Base-by-base conservation (phyloP, 1,140 invertebrate species). In the Agrypnia vestita region DNA sequence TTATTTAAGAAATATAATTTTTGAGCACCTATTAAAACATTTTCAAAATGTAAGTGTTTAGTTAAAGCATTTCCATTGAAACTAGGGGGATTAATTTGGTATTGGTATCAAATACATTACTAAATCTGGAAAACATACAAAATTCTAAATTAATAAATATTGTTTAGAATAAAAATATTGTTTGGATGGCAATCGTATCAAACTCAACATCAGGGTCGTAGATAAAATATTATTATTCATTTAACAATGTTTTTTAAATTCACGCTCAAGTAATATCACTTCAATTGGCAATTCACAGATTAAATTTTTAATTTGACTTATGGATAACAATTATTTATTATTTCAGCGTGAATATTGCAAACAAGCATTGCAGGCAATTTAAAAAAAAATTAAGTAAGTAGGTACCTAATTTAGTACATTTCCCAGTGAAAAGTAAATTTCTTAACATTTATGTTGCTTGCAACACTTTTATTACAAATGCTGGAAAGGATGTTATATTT, bases 41-140 rank as follows among this genome's bases (percentile, higher is more conserved):
- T 59, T 10, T 21, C 3, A 21, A 10, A 1, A 59, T 6, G 17
- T 59, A 4, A 19, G 15, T 64, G 10, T 64, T 43, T 7, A 64
- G 4, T 43, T 35, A 25, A 64, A 64, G 61, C 61, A 64, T 12
- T 62, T 62, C 59, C 17, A 62, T 64, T 13, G 61, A 64, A 19
- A 19, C 12, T 25, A 64, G n/a, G 35, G 11, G 35, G 25, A 12
- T 35, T 7, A 64, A 9, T 3, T 35, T 35, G 6, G 1, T 51
- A 8, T 51, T 13, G n/a, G 49, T 13, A 43, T 9, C 19, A 43
- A 43, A 12, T 35, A 25, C 13, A 43, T 13, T 13, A n/a, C 13
- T 43, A 35, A 43, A 64, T 19, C 19, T 12, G 19, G 10, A 13
- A 64, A 64, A 64, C 61, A 64, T 44, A 64, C 3, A 64, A 64